Conservation (phyloP, 2,113 vertebrate species). For the Aramus guarauna region DNA sequence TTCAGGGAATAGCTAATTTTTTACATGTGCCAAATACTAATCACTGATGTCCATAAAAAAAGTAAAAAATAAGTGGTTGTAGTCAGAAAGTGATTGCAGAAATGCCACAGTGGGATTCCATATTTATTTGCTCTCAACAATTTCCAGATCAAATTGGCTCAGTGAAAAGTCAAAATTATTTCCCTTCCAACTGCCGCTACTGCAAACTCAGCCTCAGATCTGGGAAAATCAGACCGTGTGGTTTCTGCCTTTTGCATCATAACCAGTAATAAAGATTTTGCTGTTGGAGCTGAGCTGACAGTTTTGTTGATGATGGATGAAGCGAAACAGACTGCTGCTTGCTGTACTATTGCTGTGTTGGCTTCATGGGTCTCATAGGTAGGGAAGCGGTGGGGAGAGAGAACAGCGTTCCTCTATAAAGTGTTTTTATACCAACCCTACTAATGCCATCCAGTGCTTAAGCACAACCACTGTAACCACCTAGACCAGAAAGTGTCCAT, state of each 20-base stretch:
- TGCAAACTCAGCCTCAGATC: conserved; percentile 16
- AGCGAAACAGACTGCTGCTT: neutral
- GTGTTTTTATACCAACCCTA: neutral
- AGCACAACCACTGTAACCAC: neutral
- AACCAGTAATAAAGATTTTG: conserved; percentile 37
- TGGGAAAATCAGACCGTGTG: conserved; percentile 23
- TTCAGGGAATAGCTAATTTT: conserved; percentile 34
- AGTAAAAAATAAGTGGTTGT: neutral
- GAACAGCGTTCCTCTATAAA: neutral
- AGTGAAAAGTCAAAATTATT: conserved; percentile 41
- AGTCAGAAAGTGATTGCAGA: conserved; percentile 3
- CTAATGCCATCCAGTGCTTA: neutral
- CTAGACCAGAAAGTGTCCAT: neutral
- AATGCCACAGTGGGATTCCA: conserved; percentile 36
- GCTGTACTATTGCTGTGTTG: neutral
- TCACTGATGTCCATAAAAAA: neutral
- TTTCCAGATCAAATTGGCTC: conserved; percentile 59
- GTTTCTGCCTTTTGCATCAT: conserved; percentile 41
- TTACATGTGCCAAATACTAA: conserved; percentile 18
- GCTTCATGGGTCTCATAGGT: neutral
- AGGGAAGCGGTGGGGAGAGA: neutral
- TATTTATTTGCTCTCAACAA: conserved; percentile 45
- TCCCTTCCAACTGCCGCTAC: neutral
- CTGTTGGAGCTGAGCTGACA: conserved; percentile 38
- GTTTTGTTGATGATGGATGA: conserved; percentile 45